phyloP scores from a whole-genome alignment of 2,797 vertebrate genomes.

The Hyperoplus lanceolatus region DNA sequence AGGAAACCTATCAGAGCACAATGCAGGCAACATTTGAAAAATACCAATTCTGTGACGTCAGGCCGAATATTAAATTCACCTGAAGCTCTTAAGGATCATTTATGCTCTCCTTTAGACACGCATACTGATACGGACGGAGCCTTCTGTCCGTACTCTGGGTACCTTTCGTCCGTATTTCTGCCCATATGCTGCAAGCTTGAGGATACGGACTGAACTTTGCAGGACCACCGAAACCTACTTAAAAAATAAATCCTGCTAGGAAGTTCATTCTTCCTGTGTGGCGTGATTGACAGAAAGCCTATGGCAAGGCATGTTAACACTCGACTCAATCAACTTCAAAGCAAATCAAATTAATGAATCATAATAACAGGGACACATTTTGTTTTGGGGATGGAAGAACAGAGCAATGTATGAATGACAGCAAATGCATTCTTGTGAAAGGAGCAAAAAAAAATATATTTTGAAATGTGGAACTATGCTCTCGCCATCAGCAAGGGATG shows the following conservation, averaged over 20 bases:
- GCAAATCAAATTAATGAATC: conserved; percentile 1
- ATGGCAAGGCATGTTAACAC: not conserved
- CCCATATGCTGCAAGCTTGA: too few species aligned
- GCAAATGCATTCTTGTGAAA: not conserved
- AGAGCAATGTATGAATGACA: not conserved
- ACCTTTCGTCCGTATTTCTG: too few species aligned
- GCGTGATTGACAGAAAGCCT: not conserved
- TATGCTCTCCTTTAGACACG: too few species aligned
- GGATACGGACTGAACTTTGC: too few species aligned
- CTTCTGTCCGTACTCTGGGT: too few species aligned
- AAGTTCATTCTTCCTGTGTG: not conserved
- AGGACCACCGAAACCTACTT: too few species aligned
- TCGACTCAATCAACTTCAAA: not conserved
- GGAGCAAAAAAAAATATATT: not conserved
- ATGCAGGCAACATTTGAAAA: not conserved
- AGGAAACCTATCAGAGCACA: not conserved
- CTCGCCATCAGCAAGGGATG: not conserved
- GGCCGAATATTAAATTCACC: not conserved
- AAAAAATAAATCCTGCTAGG: too few species aligned
- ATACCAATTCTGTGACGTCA: not conserved
- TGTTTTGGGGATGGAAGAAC: not conserved
- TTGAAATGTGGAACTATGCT: not conserved
- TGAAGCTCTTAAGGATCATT: not conserved
- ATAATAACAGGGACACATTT: not conserved
- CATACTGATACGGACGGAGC: too few species aligned